Base-by-base conservation (phyloP, 2,113 vertebrate species). In the Scalopus aquaticus region DNA sequence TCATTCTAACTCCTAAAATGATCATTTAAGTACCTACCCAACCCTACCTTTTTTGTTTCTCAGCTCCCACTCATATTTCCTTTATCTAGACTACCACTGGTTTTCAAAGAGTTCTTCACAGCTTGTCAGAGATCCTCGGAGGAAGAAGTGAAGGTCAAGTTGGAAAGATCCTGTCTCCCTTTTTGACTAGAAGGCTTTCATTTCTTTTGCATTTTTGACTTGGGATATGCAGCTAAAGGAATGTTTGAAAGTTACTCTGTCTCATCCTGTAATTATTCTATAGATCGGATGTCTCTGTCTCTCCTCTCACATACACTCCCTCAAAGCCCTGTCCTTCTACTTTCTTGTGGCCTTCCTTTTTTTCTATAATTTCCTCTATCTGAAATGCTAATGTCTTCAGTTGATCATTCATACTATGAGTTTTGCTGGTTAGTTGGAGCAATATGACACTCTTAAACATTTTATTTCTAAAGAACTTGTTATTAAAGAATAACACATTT, bases 391-490 rank as follows among this genome's bases (percentile, higher is more conserved):
- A 19, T 83, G 17, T 74, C 35, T 26, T 4, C 60, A 3, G 4
- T 60, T 81, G 28, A 39, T 88, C 12, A 62, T 64, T 90, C 62
- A 42, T 49, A 13, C 44, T 26, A 35, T 74, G 24, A 20, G 22
- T 72, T 90, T 91, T 74, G 46, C 64, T 95, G 16, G 76, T 44
- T 58, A 51, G 58, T 30, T 89, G 77, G 22, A 83, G 73, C 42
- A 58, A 6, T 81, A 28, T 83, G 58, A 65, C 7, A 73, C 9
- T 83, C 91, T 87, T 54, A 90, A 58, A 51, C 46, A 67, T 72
- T 95, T 89, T 93, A 62, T 67, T 90, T 90, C 20, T 80, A 83
- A 94, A 82, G 46, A 94, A 88, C 49, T 90, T 90, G 32, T 62
- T 8, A 28, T 93, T 78, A 90, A 58, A 42, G 62, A n/a, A 90